These are phyloP conservation scores for Abramis brama DNA, from an alignment of 2,113 vertebrate genomes.

Conservation along the genomic window DNA sequence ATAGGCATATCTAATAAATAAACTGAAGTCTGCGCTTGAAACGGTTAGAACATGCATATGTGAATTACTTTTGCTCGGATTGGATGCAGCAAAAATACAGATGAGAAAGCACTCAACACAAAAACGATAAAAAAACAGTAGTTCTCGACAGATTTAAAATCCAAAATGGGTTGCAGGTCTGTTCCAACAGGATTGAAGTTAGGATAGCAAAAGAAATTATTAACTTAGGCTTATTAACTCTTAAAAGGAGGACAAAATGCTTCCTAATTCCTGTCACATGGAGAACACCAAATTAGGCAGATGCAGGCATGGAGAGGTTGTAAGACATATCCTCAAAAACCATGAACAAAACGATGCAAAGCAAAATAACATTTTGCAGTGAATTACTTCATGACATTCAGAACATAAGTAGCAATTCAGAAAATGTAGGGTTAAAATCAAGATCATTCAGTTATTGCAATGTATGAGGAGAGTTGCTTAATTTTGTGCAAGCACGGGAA, in stretches of 20 bases:
- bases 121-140: background rate
- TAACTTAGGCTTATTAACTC: background rate
- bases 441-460: background rate
- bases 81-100: background rate
- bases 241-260: background rate
- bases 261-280: background rate
- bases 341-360: background rate
- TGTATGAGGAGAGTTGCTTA: background rate
- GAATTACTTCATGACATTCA: background rate
- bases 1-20: background rate
- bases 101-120: background rate
- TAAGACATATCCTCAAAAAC: background rate
- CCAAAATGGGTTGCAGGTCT: background rate
- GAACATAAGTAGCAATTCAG: background rate
- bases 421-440: background rate
- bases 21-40: background rate
- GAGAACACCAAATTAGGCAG: background rate
- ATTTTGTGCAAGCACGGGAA: background rate
- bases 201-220: background rate
- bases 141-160: too few relatives aligned
- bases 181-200: background rate
- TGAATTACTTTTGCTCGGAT: background rate
- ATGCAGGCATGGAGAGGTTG: background rate
- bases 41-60: background rate
- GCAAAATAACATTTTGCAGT: background rate